Base-by-base conservation (phyloP, 2,113 vertebrate genomes). In the Crypturellus undulatus region DNA sequence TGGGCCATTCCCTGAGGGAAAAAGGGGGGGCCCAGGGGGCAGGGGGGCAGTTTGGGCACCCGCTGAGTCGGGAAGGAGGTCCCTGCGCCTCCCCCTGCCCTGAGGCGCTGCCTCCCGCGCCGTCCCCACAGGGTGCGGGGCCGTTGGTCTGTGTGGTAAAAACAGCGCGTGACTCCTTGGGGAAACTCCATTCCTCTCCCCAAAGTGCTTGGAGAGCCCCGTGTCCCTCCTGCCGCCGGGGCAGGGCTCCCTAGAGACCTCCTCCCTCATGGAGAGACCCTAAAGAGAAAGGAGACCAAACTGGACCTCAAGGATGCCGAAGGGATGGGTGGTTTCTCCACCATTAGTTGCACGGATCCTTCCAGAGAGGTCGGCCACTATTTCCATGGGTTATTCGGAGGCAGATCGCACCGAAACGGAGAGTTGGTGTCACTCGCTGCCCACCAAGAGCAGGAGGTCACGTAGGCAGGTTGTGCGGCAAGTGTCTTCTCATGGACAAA, bases 291-390 rank as follows among this genome's bases (percentile, higher is more conserved):
- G 43, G 34, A 42, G 32, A 25, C 5, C 42, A 51, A 8, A 43
- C 28, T 34, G 32, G 8, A 7, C 8, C 62, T 28, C 24, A 72
- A 60, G 17, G 65, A 5, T 9, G 30, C 9, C 0, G 3, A 4
- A 5, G 2, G 3, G 7, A 20, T 12, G 7, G 25, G 4, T 18
- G 16, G 24, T 34, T 32, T 80, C 73, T 10, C 8, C 7, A 0
- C 30, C 18, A 7, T 1, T 0, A 16, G 42, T 15, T 82, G 14
- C 12, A 43, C 9, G 0, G 28, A 10, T 20, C 67, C 56, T 38
- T 26, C 20, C 79, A 22, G 56, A 76, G 63, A 5, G 63, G 32
- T 60, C 17, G 1, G 1, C 10, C 21, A 6, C 26, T 16, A 4
- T 34, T 20, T 2, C 5, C 9, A 19, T 0, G 0, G 28, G 24